These are phyloP conservation scores for Pseudopipra pipra DNA, from an alignment of 2,113 vertebrate species.

Conservation along the genomic window DNA sequence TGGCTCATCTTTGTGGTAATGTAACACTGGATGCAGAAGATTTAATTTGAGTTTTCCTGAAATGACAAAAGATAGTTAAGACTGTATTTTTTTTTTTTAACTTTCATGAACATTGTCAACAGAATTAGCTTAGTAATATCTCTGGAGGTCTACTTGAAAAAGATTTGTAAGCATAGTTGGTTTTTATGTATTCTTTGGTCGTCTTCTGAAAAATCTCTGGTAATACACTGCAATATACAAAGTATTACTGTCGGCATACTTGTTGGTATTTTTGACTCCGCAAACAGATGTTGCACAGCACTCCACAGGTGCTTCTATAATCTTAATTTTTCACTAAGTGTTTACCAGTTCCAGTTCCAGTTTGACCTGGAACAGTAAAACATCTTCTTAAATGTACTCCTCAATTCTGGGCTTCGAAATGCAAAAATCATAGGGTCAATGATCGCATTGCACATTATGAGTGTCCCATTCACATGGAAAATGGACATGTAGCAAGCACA, in stretches of 20 bases:
- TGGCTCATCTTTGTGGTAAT: neutral
- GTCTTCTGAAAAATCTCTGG: neutral
- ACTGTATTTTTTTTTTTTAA: neutral
- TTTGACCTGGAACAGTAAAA: conserved; percentile 67
- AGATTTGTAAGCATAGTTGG: neutral
- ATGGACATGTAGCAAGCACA: conserved; percentile 93
- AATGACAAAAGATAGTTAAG: neutral
- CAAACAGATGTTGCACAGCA: neutral
- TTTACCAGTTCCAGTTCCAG: conserved; percentile 15
- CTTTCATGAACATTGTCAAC: neutral
- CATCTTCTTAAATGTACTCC: conserved; percentile 87
- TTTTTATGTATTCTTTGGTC: neutral
- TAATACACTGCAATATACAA: neutral
- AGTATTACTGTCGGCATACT: neutral
- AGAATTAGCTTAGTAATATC: neutral
- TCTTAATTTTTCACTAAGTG: neutral
- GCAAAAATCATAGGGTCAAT: conserved; percentile 95
- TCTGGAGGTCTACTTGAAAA: neutral
- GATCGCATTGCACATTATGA: conserved; percentile 90
- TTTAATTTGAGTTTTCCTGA: neutral
- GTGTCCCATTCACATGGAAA: conserved; percentile 86
- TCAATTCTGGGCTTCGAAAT: conserved; percentile 87
- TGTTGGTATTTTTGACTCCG: neutral
- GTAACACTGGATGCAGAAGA: neutral
- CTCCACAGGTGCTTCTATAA: neutral